phyloP scores from a whole-genome alignment of 2,113 vertebrate genomes.

The Xenopus tropicalis region UCB_Xtro_10.0 CM004444.2:128624501-128625000 shows the following conservation, averaged over 20 bases:
- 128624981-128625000: too few species aligned
- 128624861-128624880: neutral
- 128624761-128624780: slow-evolving; percentile 45
- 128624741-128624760: slow-evolving; percentile 51
- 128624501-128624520: too few species aligned
- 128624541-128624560: too few species aligned
- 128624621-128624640: too few species aligned
- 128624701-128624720: slow-evolving; percentile 47
- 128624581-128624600: too few species aligned
- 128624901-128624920: too few species aligned
- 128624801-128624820: slow-evolving; percentile 28
- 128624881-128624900: neutral
- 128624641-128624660: slow-evolving; percentile 41
- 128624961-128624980: too few species aligned
- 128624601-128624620: too few species aligned
- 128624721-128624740: slow-evolving; percentile 53
- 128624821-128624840: slow-evolving; percentile 30
- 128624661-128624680: slow-evolving; percentile 45
- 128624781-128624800: slow-evolving; percentile 47
- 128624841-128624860: slow-evolving; percentile 21
- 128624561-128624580: too few species aligned
- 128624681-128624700: slow-evolving; percentile 43
- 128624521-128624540: too few species aligned
- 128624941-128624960: too few species aligned
- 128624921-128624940: too few species aligned